These are phyloP conservation scores for Acomys russatus DNA, from an alignment of 2,797 vertebrate species.

Conservation along the genomic window DNA sequence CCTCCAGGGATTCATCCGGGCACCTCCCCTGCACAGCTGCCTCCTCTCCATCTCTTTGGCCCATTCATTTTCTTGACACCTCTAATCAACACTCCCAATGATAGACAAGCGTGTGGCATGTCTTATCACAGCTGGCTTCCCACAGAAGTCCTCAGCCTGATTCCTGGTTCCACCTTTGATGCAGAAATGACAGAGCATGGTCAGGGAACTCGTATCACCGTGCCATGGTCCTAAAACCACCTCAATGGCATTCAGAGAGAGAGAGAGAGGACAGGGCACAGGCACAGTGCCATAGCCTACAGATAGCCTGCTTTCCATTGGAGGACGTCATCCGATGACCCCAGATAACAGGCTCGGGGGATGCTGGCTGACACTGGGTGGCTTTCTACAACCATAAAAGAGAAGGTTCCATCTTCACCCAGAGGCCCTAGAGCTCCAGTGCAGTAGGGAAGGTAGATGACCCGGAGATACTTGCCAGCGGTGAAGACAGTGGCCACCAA, in stretches of 20 bases:
- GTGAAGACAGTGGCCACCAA: background rate
- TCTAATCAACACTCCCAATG: background rate
- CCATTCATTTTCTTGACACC: background rate
- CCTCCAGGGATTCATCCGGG: background rate
- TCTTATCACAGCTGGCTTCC: background rate
- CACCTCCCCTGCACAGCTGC: background rate
- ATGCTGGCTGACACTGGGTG: background rate
- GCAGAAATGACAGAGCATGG: background rate
- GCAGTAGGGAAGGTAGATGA: background rate
- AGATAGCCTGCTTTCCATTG: background rate
- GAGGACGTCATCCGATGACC: background rate
- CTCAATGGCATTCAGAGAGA: no score
- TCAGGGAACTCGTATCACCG: background rate
- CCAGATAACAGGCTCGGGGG: constrained; percentile 9
- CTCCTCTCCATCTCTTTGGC: background rate
- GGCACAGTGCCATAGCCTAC: background rate
- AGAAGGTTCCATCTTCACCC: background rate
- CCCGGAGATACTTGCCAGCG: background rate
- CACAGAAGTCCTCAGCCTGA: background rate
- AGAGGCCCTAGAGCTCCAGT: background rate
- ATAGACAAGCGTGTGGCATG: rapidly evolving
- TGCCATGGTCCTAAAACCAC: background rate
- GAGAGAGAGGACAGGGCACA: background rate
- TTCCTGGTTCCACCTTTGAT: background rate
- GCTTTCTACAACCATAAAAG: background rate